Conservation (phyloP, 2,888 invertebrate genomes). For the Eugnorisma glareosa region DNA sequence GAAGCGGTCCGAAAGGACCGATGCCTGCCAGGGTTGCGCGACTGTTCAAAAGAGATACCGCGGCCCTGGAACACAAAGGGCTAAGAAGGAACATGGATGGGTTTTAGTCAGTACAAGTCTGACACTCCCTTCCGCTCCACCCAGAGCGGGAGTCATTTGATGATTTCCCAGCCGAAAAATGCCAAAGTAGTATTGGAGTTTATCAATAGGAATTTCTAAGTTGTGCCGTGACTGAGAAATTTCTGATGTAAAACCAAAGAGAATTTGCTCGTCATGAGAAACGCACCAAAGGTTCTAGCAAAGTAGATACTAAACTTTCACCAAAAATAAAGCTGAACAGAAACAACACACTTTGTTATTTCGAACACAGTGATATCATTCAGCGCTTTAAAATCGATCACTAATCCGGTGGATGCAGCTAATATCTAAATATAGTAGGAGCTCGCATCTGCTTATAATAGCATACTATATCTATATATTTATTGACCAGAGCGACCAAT, state of each 20-base stretch:
- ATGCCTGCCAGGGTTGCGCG: too few relatives aligned
- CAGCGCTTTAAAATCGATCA: conserved; percentile 51
- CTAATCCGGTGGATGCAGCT: conserved; percentile 43
- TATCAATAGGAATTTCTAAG: not conserved
- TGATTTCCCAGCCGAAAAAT: too few relatives aligned
- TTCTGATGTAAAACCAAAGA: not conserved
- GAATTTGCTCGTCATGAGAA: not conserved
- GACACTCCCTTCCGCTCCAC: too few relatives aligned
- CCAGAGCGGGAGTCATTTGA: too few relatives aligned
- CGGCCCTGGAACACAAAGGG: too few relatives aligned
- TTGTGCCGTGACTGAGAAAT: not conserved
- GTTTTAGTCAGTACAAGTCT: too few relatives aligned
- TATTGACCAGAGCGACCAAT: conserved; percentile 49
- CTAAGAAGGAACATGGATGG: too few relatives aligned
- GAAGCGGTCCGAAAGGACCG: too few relatives aligned
- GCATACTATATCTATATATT: conserved; percentile 13
- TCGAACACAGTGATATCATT: conserved; percentile 51
- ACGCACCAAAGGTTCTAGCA: not conserved
- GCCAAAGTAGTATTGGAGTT: not conserved
- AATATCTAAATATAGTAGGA: conserved; percentile 49
- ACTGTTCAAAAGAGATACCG: too few relatives aligned
- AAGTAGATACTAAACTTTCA: not conserved
- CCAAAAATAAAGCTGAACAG: not conserved
- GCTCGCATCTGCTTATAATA: conserved; percentile 49
- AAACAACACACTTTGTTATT: conserved; percentile 24